These are phyloP conservation scores for Diaphora mendica DNA, from an alignment of 2,888 invertebrate genomes.

Conservation along the genomic window DNA sequence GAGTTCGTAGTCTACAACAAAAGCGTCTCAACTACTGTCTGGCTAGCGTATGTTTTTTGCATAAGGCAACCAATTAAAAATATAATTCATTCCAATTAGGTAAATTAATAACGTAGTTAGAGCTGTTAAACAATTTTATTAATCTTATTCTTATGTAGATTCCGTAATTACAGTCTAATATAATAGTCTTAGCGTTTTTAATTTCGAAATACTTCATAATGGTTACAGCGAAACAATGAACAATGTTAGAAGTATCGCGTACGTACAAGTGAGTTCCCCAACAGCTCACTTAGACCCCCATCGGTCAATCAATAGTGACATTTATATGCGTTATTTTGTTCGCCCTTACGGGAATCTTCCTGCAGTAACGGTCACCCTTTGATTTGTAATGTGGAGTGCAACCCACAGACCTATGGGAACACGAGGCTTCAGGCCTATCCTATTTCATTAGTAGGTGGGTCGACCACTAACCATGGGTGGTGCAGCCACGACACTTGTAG, in stretches of 20 bases:
- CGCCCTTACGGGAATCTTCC: too few relatives aligned
- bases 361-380: neutral
- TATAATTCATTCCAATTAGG: neutral
- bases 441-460: neutral
- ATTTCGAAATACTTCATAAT: neutral
- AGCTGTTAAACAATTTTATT: neutral
- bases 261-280: neutral
- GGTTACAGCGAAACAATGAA: neutral
- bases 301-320: neutral
- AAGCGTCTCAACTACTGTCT: neutral
- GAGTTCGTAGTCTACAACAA: constrained; percentile 9
- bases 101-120: neutral
- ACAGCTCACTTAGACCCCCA: neutral
- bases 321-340: neutral
- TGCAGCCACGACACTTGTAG: neutral
- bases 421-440: neutral
- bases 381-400: neutral
- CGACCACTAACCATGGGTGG: neutral
- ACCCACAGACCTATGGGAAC: neutral
- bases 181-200: neutral
- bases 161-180: neutral
- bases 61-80: constrained; percentile 1
- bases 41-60: neutral
- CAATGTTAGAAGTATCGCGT: neutral
- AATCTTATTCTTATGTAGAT: neutral